Evolutionary conservation across 2,888 invertebrate genomes (phyloP), one percentile per base, ranked within the genome.

Genomic region (Machimus rusticus): DNA sequence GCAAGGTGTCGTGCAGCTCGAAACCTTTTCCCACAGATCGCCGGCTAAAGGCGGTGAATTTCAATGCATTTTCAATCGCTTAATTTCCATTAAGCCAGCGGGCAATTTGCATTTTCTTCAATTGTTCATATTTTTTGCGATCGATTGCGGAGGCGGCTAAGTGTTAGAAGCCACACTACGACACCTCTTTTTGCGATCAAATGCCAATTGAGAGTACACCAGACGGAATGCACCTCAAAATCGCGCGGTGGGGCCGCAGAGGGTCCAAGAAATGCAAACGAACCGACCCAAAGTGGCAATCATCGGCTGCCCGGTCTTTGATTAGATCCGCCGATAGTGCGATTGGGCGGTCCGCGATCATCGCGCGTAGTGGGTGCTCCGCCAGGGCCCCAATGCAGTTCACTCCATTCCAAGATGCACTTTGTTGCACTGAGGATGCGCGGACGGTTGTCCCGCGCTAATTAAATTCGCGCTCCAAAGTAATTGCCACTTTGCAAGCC

Each of bases 401-500:
- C 79, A 1, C 66, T 2, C 4, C 28, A 19, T 5, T 16, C 4
- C 9, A 66, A 6, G 19, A 8, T 66, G 66, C 28, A 66, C 19
- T 28, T 34, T 34, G 34, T 6, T 12, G 28, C 43, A 3, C 28
- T 2, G 78, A 78, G 79, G 79, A 79, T 79, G 79, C 79, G 31
- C 28, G 8, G 9, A 66, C 19, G 31, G 31, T 82, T 82, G 82
- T 57, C 57, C 37, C 31, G 82, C 82, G 82, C 19, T 82, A 82
- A 82, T 82, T 57, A 82, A 82, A 82, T 82, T 82, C 82, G 8
- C 82, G 66, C 46, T 37, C 51, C 37, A 16, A 82, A 82, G 82
- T 66, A 82, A 82, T 82, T 82, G 82, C 37, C 82, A 82, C 82
- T 82, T 51, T 82, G 57, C 39, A 37, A 82, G 82, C 57, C 55